Evolutionary conservation across 2,888 invertebrate genomes (phyloP).

Genomic region (Acleris sparsana): DNA sequence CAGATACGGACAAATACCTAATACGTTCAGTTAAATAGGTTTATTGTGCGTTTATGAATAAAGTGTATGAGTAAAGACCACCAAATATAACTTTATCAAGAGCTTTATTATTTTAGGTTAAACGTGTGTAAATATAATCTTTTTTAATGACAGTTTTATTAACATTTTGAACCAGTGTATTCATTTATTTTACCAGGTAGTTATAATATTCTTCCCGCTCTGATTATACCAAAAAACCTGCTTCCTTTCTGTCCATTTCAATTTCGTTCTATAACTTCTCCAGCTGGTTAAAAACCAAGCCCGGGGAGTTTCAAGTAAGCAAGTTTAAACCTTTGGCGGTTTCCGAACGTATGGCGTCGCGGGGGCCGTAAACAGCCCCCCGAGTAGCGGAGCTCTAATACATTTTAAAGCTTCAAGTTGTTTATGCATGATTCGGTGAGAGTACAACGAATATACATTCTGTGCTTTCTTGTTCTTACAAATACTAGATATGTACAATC

Average conservation of each 20-base stretch:
- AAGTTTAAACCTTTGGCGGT: slow-evolving; percentile 24
- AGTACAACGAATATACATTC: slow-evolving; percentile 6
- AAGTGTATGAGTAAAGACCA: accelerated
- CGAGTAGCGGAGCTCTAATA: slow-evolving; percentile 7
- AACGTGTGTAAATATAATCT: no score
- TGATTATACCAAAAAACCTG: no score
- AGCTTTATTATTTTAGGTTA: no score
- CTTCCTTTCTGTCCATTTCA: background rate
- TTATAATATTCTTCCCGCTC: no score
- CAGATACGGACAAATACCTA: no score
- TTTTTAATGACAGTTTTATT: no score
- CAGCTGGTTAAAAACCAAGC: slow-evolving; percentile 13
- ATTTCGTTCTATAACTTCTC: slow-evolving; percentile 2
- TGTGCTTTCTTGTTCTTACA: background rate
- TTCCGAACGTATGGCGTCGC: slow-evolving; percentile 18
- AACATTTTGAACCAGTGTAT: no score
- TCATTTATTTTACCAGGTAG: no score
- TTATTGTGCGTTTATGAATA: no score
- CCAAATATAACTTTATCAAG: no score
- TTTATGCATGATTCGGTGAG: slow-evolving; percentile 24
- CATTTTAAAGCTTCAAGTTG: slow-evolving; percentile 28
- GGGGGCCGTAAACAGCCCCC: slow-evolving; percentile 13
- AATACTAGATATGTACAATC: background rate
- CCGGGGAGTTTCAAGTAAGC: slow-evolving; percentile 1
- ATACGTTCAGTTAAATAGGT: no score